phyloP scores from a whole-genome alignment of 1,140 invertebrate species.

The Wasmannia auropunctata region DNA sequence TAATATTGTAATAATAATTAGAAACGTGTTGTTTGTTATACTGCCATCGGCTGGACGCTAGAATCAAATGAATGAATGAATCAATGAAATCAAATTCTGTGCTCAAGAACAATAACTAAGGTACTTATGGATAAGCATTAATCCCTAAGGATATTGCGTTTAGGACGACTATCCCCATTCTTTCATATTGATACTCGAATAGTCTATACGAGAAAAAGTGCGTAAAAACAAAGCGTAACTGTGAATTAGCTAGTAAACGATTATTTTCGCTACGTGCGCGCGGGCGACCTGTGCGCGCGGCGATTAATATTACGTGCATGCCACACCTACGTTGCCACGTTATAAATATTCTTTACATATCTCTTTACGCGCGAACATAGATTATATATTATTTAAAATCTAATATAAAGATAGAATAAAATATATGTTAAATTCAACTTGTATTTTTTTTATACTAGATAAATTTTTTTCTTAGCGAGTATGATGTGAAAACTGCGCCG shows the following conservation, averaged over 20 bases:
- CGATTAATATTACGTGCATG: not conserved
- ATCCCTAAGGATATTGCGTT: slow-evolving; percentile 68
- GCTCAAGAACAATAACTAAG: slow-evolving; percentile 83
- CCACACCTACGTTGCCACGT: not conserved
- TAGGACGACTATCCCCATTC: slow-evolving; percentile 72
- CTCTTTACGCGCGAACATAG: not conserved
- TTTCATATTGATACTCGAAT: slow-evolving; percentile 77
- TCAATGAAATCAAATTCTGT: slow-evolving; percentile 70
- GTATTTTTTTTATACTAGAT: slow-evolving; percentile 23
- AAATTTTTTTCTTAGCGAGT: not conserved
- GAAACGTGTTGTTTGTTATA: slow-evolving; percentile 33
- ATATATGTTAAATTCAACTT: slow-evolving; percentile 26
- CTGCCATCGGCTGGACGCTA: slow-evolving; percentile 60
- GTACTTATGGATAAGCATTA: slow-evolving; percentile 70
- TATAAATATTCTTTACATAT: slow-evolving; percentile 56
- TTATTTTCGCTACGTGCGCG: slow-evolving; percentile 21
- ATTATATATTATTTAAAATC: slow-evolving; percentile 26
- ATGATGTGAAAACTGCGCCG: not conserved
- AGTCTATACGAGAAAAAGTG: slow-evolving; percentile 53
- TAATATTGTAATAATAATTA: slow-evolving; percentile 42
- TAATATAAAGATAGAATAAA: slow-evolving; percentile 29
- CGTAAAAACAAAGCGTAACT: slow-evolving; percentile 58
- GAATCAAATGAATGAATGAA: slow-evolving; percentile 50
- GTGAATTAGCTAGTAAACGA: slow-evolving; percentile 65
- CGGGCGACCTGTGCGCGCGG: slow-evolving; percentile 29